Evolutionary conservation across 2,113 vertebrate species (phyloP).

Genomic region (Thamnophis sirtalis): DNA sequence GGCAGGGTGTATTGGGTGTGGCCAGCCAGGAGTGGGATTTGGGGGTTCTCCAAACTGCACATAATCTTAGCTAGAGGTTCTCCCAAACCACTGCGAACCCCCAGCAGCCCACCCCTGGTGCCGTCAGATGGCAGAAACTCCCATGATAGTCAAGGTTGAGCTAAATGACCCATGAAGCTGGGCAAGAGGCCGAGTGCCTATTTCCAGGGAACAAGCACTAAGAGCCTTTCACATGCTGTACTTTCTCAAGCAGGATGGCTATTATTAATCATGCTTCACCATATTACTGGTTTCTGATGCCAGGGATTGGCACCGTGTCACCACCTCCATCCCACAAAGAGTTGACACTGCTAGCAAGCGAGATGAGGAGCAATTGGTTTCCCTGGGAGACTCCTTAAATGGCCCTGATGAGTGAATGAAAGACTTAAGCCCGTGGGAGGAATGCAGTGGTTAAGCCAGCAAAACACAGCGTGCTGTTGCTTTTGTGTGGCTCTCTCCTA

Average conservation of each 20-base stretch:
- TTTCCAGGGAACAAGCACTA: not conserved
- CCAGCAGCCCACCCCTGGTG: too few relatives aligned
- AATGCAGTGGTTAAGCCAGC: not conserved
- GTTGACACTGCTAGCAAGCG: not conserved
- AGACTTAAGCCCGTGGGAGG: not conserved
- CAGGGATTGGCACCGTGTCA: not conserved
- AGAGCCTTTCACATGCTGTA: not conserved
- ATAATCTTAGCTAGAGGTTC: too few relatives aligned
- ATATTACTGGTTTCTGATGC: not conserved
- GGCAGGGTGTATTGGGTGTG: too few relatives aligned
- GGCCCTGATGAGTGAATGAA: not conserved
- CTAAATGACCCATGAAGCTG: not conserved
- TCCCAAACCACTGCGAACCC: too few relatives aligned
- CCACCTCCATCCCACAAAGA: conserved; percentile 4
- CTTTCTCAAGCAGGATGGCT: not conserved
- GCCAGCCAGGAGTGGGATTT: too few relatives aligned
- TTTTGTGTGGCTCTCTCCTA: not conserved
- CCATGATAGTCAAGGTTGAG: too few relatives aligned
- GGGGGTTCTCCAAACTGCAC: too few relatives aligned
- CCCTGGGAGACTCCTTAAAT: not conserved
- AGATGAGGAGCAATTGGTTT: not conserved
- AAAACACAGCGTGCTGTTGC: not conserved
- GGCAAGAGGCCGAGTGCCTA: not conserved
- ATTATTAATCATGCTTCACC: not conserved
- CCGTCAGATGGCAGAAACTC: not conserved